These are phyloP conservation scores for Metopia argyrocephala DNA, from an alignment of 2,888 invertebrate species.

Conservation along the genomic window DNA sequence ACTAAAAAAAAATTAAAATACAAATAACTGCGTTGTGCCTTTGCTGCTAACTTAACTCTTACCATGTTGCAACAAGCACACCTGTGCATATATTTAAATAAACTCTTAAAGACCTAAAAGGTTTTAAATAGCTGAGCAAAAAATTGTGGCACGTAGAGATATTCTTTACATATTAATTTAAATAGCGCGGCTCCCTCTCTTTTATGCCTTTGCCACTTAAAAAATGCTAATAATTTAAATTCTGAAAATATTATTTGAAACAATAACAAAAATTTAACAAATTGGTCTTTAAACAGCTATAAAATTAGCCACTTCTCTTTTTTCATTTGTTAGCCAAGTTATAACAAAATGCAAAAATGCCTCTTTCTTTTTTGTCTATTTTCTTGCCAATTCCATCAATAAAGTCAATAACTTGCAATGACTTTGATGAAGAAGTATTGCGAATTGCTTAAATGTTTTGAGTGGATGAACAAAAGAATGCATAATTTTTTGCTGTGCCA, in stretches of 20 bases:
- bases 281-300: slow-evolving; percentile 9
- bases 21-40: slow-evolving; percentile 49
- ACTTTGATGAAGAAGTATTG: slow-evolving; percentile 56
- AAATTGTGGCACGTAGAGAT: background rate
- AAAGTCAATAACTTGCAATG: slow-evolving; percentile 60
- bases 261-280: slow-evolving; percentile 34
- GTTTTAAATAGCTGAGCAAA: background rate
- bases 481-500: background rate
- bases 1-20: slow-evolving; percentile 35
- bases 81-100: slow-evolving; percentile 46
- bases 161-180: slow-evolving; percentile 27
- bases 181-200: slow-evolving; percentile 44
- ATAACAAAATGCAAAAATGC: slow-evolving; percentile 27
- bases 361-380: slow-evolving; percentile 26
- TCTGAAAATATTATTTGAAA: slow-evolving; percentile 21
- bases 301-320: slow-evolving; percentile 1
- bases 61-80: slow-evolving; percentile 54
- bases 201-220: background rate
- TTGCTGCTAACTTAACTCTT: background rate
- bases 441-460: background rate
- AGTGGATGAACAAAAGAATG: slow-evolving; percentile 28
- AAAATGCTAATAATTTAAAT: slow-evolving; percentile 32
- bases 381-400: slow-evolving; percentile 43
- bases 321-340: background rate
- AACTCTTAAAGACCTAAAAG: slow-evolving; percentile 37